phyloP scores from a whole-genome alignment of 2,888 invertebrate species.

The Tetragnatha montana region DNA sequence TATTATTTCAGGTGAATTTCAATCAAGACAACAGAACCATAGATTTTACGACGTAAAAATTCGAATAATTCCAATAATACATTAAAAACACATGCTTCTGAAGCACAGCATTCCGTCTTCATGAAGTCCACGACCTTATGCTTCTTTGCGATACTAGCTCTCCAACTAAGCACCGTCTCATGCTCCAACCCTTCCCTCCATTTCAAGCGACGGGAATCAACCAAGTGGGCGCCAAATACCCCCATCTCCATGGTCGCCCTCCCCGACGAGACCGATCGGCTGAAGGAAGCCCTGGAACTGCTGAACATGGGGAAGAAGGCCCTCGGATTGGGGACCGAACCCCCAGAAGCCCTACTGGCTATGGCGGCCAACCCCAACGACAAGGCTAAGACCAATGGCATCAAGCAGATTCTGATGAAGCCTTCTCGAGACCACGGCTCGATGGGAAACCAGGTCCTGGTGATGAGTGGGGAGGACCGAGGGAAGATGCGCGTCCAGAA shows the following conservation, averaged over 20 bases:
- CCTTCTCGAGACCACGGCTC: not conserved
- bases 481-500: conserved; percentile 22
- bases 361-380: conserved; percentile 2
- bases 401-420: not conserved
- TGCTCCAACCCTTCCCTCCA: not conserved
- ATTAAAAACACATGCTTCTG: too few species aligned
- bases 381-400: not conserved
- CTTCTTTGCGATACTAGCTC: not conserved
- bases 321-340: conserved; percentile 18
- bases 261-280: not conserved
- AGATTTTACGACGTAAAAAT: too few species aligned
- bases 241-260: not conserved
- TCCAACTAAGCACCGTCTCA: not conserved
- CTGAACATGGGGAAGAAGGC: conserved; percentile 46
- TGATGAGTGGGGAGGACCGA: conserved; percentile 11
- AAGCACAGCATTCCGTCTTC: not conserved
- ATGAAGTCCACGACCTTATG: conserved; percentile 5
- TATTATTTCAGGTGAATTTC: too few species aligned
- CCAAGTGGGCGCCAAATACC: not conserved
- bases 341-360: not conserved
- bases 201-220: not conserved
- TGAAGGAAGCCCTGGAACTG: conserved; percentile 29
- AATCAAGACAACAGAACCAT: too few species aligned
- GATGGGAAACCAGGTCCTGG: conserved; percentile 20
- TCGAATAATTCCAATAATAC: too few species aligned